Percentiles rank a stretch among this genome's conserved stretches.
Evolutionary conservation across 30 jellyfish, hydroid and myxozoan genomes (phyloP).

Genomic region (Rhopilema esculentum): DNA sequence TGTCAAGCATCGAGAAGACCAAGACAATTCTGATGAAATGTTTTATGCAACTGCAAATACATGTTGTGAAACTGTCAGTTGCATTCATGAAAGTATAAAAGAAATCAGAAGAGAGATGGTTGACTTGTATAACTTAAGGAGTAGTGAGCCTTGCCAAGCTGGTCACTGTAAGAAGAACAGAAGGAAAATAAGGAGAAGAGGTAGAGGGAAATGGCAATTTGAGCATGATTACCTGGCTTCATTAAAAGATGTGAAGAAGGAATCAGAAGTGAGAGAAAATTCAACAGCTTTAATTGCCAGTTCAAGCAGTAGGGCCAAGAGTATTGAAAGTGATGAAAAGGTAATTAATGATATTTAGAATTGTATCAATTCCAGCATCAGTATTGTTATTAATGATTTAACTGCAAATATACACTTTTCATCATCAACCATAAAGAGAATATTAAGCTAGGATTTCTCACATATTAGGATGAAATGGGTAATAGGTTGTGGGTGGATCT

Average conservation of each 20-base stretch:
- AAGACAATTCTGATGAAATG: not conserved
- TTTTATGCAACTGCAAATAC: not conserved
- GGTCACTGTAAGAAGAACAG: not conserved
- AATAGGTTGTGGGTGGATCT: too few relatives aligned
- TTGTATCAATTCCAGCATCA: not conserved
- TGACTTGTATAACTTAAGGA: not conserved
- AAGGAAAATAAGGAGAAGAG: conserved; percentile 55
- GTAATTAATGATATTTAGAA: not conserved
- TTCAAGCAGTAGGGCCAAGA: not conserved
- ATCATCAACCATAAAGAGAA: too few relatives aligned
- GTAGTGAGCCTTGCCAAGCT: not conserved
- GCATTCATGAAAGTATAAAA: conserved; percentile 46
- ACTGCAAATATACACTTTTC: too few relatives aligned
- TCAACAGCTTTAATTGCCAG: not conserved
- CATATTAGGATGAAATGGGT: too few relatives aligned
- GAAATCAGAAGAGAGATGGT: conserved; percentile 63
- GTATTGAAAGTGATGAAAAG: not conserved
- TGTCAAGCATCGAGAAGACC: not conserved
- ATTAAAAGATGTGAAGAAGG: conserved; percentile 1
- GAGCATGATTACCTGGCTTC: conserved; percentile 28
- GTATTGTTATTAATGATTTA: too few relatives aligned
- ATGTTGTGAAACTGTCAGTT: conserved; percentile 1
- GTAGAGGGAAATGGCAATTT: conserved; percentile 58
- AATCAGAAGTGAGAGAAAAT: not conserved
- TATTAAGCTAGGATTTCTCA: too few relatives aligned